Conservation (phyloP, 2,888 invertebrate genomes). For the Ormyrus nitidulus region DNA sequence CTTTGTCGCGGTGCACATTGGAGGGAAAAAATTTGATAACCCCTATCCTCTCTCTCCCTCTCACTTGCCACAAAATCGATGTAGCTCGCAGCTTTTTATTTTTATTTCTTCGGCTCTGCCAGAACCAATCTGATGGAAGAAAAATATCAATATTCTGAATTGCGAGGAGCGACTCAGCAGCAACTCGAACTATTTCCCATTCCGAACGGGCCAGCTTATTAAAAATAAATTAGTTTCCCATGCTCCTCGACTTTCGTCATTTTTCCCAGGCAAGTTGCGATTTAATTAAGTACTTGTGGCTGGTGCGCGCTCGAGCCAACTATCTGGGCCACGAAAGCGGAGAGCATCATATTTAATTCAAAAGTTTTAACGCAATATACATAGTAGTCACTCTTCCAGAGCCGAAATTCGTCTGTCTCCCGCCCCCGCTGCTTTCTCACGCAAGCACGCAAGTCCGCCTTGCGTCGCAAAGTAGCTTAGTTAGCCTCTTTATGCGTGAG, state of each 20-base stretch:
- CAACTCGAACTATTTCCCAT: no score
- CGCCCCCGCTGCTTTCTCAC: background rate
- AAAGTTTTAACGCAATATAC: constrained; percentile 19
- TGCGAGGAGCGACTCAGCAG: no score
- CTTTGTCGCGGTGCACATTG: constrained; percentile 26
- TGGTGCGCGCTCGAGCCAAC: constrained; percentile 10
- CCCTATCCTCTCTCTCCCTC: background rate
- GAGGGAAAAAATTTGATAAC: constrained; percentile 52
- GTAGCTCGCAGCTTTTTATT: background rate
- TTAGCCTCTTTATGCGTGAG: background rate
- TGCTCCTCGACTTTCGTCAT: constrained; percentile 27
- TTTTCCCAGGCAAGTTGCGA: constrained; percentile 24
- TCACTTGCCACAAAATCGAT: no score
- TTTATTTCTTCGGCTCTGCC: background rate
- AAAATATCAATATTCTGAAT: constrained; percentile 17
- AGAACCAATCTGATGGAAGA: background rate
- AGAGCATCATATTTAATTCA: constrained; percentile 38
- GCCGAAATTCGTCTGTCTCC: no score
- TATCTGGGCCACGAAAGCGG: constrained; percentile 11
- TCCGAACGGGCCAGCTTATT: background rate
- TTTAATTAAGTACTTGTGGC: constrained; percentile 35
- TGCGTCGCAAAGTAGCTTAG: constrained; percentile 48
- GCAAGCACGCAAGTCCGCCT: constrained; percentile 9
- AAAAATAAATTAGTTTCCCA: constrained; percentile 9
- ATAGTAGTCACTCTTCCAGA: no score